Evolutionary conservation across 2,888 invertebrate genomes (phyloP).

Genomic region (Drosophila neonasuta): DNA sequence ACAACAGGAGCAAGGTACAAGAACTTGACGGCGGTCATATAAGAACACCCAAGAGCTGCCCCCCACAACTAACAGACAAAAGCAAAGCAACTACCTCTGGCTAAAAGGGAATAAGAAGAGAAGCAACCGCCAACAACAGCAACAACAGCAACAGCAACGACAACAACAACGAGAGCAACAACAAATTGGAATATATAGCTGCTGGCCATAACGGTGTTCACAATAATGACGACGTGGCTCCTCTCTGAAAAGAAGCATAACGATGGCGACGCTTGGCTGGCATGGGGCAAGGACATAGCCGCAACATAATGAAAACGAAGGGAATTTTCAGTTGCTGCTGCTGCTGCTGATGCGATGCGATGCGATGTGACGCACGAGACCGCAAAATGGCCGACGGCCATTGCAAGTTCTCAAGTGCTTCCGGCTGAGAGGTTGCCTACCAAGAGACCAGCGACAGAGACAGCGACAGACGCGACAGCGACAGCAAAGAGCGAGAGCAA

Average conservation of each 20-base stretch:
- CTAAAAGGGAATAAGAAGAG: constrained; percentile 59
- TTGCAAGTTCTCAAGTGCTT: constrained; percentile 78
- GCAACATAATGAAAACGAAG: constrained; percentile 79
- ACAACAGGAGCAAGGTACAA: constrained; percentile 45
- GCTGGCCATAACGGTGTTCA: constrained; percentile 74
- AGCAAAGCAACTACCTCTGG: constrained; percentile 76
- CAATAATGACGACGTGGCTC: constrained; percentile 78
- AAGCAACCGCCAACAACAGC: constrained; percentile 24
- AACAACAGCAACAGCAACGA: constrained; percentile 62
- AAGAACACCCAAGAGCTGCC: constrained; percentile 68
- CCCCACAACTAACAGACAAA: constrained; percentile 61
- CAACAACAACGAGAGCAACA: constrained; percentile 65
- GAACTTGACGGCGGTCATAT: constrained; percentile 71
- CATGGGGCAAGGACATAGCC: constrained; percentile 68
- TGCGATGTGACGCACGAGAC: constrained; percentile 76
- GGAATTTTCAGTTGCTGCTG: constrained; percentile 68
- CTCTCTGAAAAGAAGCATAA: constrained; percentile 68
- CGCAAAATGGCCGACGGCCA: constrained; percentile 72
- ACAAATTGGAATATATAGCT: constrained; percentile 76
- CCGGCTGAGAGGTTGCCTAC: constrained; percentile 75
- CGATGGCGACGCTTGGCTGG: constrained; percentile 16
- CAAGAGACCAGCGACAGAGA: constrained; percentile 19
- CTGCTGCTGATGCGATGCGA: constrained; percentile 31
- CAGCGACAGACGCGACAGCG: constrained; percentile 12
- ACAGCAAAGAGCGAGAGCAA: constrained; percentile 7